These are phyloP conservation scores for Halcyon leucocephala DNA, from an alignment of 2,797 vertebrate genomes.

Conservation along the genomic window DNA sequence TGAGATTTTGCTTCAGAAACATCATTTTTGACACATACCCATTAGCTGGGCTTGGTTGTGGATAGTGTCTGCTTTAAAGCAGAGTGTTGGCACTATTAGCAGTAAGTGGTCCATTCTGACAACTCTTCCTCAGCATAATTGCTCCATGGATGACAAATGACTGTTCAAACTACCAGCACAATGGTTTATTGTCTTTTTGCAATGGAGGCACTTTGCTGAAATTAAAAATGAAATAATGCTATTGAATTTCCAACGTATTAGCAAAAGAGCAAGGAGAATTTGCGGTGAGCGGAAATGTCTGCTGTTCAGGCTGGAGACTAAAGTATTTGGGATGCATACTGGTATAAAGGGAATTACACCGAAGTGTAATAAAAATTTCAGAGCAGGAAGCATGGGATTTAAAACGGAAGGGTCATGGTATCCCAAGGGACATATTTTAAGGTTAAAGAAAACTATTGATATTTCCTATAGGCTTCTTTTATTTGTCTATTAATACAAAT, in stretches of 20 bases:
- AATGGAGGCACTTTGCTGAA: not conserved
- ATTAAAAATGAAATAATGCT: conserved; percentile 54
- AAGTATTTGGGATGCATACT: not conserved
- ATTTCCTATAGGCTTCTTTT: not conserved
- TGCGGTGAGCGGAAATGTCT: not conserved
- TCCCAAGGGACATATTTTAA: not conserved
- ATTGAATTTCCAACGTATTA: not conserved
- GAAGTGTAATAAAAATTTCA: not conserved
- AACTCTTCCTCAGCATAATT: conserved; percentile 50
- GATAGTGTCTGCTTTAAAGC: conserved; percentile 32
- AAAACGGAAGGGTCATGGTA: not conserved
- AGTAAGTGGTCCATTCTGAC: conserved; percentile 53
- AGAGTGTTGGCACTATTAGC: conserved; percentile 20
- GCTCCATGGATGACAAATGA: conserved; percentile 55
- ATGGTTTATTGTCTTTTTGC: conserved; percentile 46
- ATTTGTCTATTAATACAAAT: conserved; percentile 13
- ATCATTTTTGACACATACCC: conserved; percentile 48
- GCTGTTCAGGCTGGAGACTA: not conserved
- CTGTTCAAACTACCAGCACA: conserved; percentile 33
- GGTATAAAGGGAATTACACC: not conserved
- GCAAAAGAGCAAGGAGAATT: not conserved
- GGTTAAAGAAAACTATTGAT: not conserved
- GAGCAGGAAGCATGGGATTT: not conserved
- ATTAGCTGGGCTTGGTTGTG: conserved; percentile 29
- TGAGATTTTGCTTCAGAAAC: conserved; percentile 49